Percentiles rank a stretch among this genome's conserved stretches.
Evolutionary conservation across 2,797 vertebrate genomes (phyloP).

Genomic region (Mallotus villosus): DNA sequence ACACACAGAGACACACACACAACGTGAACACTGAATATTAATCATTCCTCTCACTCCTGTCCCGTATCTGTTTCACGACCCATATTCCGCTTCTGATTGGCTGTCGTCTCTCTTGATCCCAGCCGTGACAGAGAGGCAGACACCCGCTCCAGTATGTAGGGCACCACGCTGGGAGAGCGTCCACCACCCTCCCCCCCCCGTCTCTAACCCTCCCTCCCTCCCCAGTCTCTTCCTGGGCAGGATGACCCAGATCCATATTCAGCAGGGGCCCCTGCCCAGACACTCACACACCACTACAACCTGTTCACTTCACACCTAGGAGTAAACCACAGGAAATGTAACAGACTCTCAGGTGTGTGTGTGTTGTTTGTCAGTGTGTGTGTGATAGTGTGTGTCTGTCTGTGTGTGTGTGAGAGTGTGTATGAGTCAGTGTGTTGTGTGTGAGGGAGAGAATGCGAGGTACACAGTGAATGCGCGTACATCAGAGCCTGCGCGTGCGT

Average conservation of each 20-base stretch:
- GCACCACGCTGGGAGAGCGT: constrained; percentile 57
- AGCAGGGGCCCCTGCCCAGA: constrained; percentile 59
- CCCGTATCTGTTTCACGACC: not conserved
- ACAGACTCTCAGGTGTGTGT: not conserved
- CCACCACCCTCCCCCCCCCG: constrained; percentile 33
- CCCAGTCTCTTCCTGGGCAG: constrained; percentile 33
- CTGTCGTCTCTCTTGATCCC: constrained; percentile 49
- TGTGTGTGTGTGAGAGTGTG: not conserved
- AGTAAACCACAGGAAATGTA: constrained; percentile 52
- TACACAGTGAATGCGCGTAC: too few species aligned
- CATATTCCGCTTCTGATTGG: constrained; percentile 23
- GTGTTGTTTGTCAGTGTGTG: not conserved
- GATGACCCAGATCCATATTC: constrained; percentile 76
- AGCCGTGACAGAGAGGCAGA: constrained; percentile 55
- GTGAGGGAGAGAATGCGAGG: not conserved
- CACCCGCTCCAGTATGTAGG: constrained; percentile 55
- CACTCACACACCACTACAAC: constrained; percentile 59
- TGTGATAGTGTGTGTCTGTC: too few species aligned
- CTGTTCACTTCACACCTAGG: constrained; percentile 71
- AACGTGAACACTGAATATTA: not conserved
- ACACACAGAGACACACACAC: constrained; percentile 1
- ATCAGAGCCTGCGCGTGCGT: too few species aligned
- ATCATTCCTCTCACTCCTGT: too few species aligned
- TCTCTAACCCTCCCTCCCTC: constrained; percentile 25
- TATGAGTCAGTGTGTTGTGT: not conserved